phyloP scores from a whole-genome alignment of 2,113 vertebrate species.

The Alethe diademata region DNA sequence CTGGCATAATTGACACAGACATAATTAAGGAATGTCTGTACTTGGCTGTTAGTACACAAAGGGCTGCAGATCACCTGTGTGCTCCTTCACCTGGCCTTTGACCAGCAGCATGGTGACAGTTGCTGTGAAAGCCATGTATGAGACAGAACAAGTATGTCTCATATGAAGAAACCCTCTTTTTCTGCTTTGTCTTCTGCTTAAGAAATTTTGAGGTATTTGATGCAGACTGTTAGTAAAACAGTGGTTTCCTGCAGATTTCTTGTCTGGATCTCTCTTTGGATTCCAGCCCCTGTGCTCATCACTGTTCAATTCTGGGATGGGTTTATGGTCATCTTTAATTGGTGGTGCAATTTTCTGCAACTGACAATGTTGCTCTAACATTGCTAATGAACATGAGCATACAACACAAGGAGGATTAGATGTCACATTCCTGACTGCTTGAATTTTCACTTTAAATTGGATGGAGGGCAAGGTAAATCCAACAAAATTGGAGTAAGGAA shows the following conservation, averaged over 20 bases:
- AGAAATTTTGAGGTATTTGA: not conserved
- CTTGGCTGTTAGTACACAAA: not conserved
- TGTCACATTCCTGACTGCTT: not conserved
- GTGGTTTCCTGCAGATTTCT: not conserved
- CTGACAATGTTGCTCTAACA: not conserved
- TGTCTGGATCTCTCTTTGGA: not conserved
- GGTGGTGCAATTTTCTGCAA: not conserved
- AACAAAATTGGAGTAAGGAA: not conserved
- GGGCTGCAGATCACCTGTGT: not conserved
- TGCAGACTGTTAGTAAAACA: not conserved
- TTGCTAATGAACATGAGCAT: not conserved
- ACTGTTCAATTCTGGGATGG: not conserved
- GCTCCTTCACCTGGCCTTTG: not conserved
- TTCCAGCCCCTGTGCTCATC: not conserved
- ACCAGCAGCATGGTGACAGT: not conserved
- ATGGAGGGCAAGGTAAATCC: rapidly evolving
- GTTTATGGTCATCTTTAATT: not conserved
- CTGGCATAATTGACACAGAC: not conserved
- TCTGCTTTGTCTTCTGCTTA: not conserved
- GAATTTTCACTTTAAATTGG: constrained; percentile 13
- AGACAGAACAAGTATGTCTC: not conserved
- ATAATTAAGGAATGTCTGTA: not conserved
- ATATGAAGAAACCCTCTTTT: not conserved
- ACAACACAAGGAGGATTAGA: not conserved
- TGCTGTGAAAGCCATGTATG: not conserved